A percentile compares a stretch with the other conserved stretches of the same genome.
Conservation (phyloP, 2,113 vertebrate species). For the Dasyprocta punctata region DNA sequence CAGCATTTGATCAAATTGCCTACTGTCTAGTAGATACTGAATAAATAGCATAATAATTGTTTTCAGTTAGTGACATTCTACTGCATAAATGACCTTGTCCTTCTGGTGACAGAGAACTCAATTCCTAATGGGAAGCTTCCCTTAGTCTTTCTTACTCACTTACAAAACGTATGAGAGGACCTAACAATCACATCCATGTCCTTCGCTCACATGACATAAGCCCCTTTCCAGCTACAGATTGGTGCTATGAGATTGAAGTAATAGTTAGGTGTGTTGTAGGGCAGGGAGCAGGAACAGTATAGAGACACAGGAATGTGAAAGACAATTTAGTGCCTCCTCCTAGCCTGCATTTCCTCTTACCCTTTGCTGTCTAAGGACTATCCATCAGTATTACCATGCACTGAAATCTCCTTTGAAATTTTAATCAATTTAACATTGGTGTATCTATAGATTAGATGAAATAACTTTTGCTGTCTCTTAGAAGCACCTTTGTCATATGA, state of each 20-base stretch:
- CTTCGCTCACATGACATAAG: constrained; percentile 7
- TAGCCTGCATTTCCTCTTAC: constrained; percentile 66
- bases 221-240: constrained; percentile 73
- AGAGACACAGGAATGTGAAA: constrained; percentile 35
- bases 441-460: constrained; percentile 78
- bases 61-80: background rate
- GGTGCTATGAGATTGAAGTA: constrained; percentile 55
- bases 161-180: background rate
- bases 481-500: constrained; percentile 69
- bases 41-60: background rate
- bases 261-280: constrained; percentile 49
- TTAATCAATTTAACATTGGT: constrained; percentile 79
- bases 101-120: background rate
- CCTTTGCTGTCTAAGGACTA: constrained; percentile 74
- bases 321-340: constrained; percentile 67
- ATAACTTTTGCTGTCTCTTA: constrained; percentile 78
- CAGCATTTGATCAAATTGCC: background rate
- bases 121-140: background rate
- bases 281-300: background rate
- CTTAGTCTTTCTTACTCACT: background rate
- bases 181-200: background rate
- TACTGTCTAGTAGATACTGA: background rate
- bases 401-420: constrained; percentile 77
- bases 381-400: constrained; percentile 72
- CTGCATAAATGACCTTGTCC: background rate